Evolutionary conservation across 2,888 invertebrate genomes (phyloP), one percentile per base, ranked within the genome.

Genomic region (Camptogramma bilineatum): DNA sequence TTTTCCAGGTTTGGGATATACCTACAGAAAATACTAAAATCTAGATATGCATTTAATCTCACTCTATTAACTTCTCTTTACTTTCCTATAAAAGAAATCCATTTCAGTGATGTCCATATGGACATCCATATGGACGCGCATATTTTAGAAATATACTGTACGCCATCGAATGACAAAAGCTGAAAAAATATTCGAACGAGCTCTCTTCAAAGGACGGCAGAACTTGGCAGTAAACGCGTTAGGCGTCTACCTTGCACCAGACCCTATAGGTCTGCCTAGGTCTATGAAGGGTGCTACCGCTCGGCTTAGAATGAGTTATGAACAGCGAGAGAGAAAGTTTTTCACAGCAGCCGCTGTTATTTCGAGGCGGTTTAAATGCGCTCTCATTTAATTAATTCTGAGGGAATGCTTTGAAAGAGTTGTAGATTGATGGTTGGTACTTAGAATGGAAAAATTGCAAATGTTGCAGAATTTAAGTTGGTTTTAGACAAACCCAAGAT

Each of bases 261-360:
- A 28, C 19, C 3, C 17, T 13, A 19, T 10, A 21, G 9, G 56
- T 46, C 46, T 19, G 17, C 59, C 52, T 52, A 52, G 52, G 44
- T 44, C 28, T 39, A 34, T 62, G 51, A 52, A 62, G 55, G 16
- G 62, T 44, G 16, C 61, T 54, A 62, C 52, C 42, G 17, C 53
- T 39, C 16, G 52, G 52, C 24, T 52, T 62, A 56, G 55, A 55
- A 62, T 56, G 62, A 62, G 62, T 62, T 56, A 62, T 62, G 54
- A 62, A 62, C 55, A 19, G 46, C 52, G 18, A 24, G 21, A 28
- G 55, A 51, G 46, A 55, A 44, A 55, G 8, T 62, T 62, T 62
- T 62, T 50, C 10, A 54, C 19, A 52, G 5, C 39, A 42, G 34
- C 34, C 48, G 39, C 13, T 19, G 24, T 47, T 28, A 42, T 61